These are phyloP conservation scores for Scaptomyza flava DNA, from an alignment of 2,888 invertebrate genomes.

Conservation along the genomic window DNA sequence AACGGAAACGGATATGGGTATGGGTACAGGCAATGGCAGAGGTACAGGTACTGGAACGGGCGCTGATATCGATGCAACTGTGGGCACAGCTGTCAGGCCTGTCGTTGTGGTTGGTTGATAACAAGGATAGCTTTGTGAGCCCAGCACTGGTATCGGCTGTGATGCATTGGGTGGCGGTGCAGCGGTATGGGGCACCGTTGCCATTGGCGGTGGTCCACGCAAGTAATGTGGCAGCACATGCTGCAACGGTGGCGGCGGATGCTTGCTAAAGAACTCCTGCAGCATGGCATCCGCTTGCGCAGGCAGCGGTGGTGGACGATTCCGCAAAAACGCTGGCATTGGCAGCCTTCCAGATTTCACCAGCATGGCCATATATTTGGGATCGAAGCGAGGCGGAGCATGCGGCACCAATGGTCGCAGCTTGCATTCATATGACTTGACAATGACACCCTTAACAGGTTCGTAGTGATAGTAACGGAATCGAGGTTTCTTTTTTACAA, in stretches of 20 bases:
- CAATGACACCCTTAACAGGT: conserved; percentile 76
- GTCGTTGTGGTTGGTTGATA: conserved; percentile 31
- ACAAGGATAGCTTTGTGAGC: conserved; percentile 59
- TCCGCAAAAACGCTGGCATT: conserved; percentile 46
- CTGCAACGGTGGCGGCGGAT: conserved; percentile 53
- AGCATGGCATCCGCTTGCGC: conserved; percentile 54
- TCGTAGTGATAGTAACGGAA: conserved; percentile 83
- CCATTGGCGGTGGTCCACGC: conserved; percentile 76
- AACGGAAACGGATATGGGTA: conserved; percentile 17
- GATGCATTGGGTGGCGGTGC: conserved; percentile 17
- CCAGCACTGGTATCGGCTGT: conserved; percentile 67
- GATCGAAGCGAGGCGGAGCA: conserved; percentile 77
- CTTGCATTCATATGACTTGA: conserved; percentile 75
- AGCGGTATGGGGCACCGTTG: conserved; percentile 14
- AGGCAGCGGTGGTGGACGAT: conserved; percentile 69
- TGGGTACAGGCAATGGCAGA: conserved; percentile 21
- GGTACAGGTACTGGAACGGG: conserved; percentile 42
- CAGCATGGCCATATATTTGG: conserved; percentile 72
- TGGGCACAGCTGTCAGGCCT: conserved; percentile 21
- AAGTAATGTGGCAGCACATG: conserved; percentile 66
- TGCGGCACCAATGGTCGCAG: conserved; percentile 65
- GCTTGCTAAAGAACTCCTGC: conserved; percentile 63
- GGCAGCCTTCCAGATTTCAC: conserved; percentile 52
- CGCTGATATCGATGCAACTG: conserved; percentile 7
- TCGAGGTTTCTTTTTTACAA: conserved; percentile 74